These are phyloP conservation scores for Galleria mellonella DNA, from an alignment of 1,140 invertebrate genomes.

Conservation along the genomic window DNA sequence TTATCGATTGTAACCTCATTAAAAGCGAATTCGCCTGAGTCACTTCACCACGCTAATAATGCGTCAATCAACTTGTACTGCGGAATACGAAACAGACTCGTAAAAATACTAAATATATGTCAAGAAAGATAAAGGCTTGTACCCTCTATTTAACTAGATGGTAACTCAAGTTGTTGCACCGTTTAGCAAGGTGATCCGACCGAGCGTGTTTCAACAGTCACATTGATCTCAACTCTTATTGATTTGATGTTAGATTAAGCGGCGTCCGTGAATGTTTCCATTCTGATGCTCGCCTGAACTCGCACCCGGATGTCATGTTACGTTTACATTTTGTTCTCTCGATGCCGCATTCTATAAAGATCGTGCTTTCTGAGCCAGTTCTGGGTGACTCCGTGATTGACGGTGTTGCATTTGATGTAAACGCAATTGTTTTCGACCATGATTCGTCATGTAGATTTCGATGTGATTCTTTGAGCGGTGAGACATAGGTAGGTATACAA, in stretches of 20 bases:
- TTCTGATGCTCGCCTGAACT: slow-evolving; percentile 49
- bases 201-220: slow-evolving; percentile 35
- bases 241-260: slow-evolving; percentile 53
- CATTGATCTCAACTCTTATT: slow-evolving; percentile 16
- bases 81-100: slow-evolving; percentile 13
- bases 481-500: no score
- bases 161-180: slow-evolving; percentile 33
- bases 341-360: slow-evolving; percentile 28
- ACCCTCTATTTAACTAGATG: no score
- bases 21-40: slow-evolving; percentile 32
- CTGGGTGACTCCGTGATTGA: slow-evolving; percentile 31
- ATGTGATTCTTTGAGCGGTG: no score
- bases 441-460: slow-evolving; percentile 4
- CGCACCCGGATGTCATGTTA: slow-evolving; percentile 59
- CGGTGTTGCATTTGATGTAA: slow-evolving; percentile 7
- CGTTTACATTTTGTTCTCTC: slow-evolving; percentile 42
- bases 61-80: slow-evolving; percentile 8
- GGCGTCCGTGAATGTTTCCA: slow-evolving; percentile 48
- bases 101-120: slow-evolving; percentile 17
- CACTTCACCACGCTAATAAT: slow-evolving; percentile 24
- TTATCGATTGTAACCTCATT: slow-evolving; percentile 29
- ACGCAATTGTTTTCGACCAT: slow-evolving; percentile 2
- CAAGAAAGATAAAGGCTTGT: no score
- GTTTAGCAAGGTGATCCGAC: slow-evolving; percentile 45
- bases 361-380: slow-evolving; percentile 24